Base-by-base conservation (phyloP, 2,797 vertebrate species). In the Furcifer pardalis region DNA sequence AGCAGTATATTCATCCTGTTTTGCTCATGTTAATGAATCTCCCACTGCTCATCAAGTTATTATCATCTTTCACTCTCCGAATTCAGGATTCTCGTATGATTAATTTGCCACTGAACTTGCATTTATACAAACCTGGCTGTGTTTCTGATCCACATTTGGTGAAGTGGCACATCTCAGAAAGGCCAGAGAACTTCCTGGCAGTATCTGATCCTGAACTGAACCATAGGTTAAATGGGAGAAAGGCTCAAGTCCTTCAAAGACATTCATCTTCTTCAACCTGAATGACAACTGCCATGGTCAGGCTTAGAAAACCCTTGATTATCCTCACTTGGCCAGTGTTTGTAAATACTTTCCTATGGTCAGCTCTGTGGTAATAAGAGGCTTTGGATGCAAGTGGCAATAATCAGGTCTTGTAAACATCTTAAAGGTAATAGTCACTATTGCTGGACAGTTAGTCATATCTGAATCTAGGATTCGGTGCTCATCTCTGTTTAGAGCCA, bases 31-130 rank as follows among this genome's bases (percentile, higher is more conserved):
- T 89, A 91, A 77, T 77, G 40, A 90, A 69, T 81, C 83, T 90
- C 82, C 46, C 74, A 56, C 10, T 91, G 82, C 60, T 90, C 84
- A 62, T 87, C 88, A 87, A 86, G 78, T 89, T 63, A 92, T 93
- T 86, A 86, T 60, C 1, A n/a, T 83, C 63, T 92, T 94, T 94
- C 83, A 90, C 42, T 93, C 90, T 87, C 75, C 79, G 90, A 89
- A 5, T 15, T 74, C 7, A 9, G 69, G 80, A 84, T 90, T 79
- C 71, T 56, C 74, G 56, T 66, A 84, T 81, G 77, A 87, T 49
- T 82, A 89, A 86, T 87, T 93, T 52, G 88, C 90, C 44, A 59
- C n/a, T 88, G 71, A 85, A 40, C 85, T 27, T 89, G 27, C 73
- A 44, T 89, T 95, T 89, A 69, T 87, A 83, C 1, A 89, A 90